phyloP scores from a whole-genome alignment of 2,888 invertebrate species.

The Caenorhabditis sp. region DNA sequence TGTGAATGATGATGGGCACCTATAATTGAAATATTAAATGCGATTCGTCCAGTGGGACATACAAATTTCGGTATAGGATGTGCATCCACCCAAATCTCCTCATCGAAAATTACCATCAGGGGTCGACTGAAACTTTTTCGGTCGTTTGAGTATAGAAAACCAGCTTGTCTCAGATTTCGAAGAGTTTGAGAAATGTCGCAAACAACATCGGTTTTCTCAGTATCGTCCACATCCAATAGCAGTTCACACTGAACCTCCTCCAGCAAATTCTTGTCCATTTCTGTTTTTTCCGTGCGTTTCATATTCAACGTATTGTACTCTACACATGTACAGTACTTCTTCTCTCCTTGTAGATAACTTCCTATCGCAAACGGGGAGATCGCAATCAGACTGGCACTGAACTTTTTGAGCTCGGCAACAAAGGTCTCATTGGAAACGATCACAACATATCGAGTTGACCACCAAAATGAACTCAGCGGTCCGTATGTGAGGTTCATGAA shows the following conservation, averaged over 20 bases:
- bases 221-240: neutral
- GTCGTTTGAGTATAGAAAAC: conserved; percentile 1
- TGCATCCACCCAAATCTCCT: conserved; percentile 52
- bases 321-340: conserved; percentile 13
- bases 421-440: conserved; percentile 34
- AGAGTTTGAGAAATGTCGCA: neutral
- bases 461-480: conserved; percentile 50
- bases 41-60: neutral
- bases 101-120: conserved; percentile 40
- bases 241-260: neutral
- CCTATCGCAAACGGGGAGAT: conserved; percentile 44
- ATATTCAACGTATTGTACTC: conserved; percentile 7
- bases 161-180: conserved; percentile 8
- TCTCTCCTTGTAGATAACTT: conserved; percentile 29
- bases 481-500: conserved; percentile 40
- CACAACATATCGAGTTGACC: conserved; percentile 40
- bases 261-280: neutral
- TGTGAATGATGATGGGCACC: conserved; percentile 53
- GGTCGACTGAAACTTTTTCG: conserved; percentile 28
- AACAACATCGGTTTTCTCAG: neutral
- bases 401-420: conserved; percentile 37
- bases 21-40: conserved; percentile 1
- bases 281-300: too few relatives aligned
- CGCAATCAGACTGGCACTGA: conserved; percentile 11
- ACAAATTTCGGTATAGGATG: conserved; percentile 58